These are phyloP conservation scores for Anthopleura sola DNA, from an alignment of 64 coral and sea anemone genomes.

Conservation along the genomic window DNA sequence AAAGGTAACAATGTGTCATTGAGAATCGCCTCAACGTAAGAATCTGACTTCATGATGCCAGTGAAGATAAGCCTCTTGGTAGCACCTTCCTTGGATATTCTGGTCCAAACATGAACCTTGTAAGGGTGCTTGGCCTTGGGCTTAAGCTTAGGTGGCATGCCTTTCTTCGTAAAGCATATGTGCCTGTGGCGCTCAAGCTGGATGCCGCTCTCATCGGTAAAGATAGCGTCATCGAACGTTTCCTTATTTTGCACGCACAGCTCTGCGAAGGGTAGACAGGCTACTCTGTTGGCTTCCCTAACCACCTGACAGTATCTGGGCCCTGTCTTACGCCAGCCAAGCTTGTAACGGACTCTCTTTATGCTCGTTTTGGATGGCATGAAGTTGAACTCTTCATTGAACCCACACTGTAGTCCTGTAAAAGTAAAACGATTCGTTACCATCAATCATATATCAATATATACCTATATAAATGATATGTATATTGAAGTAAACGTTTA, in stretches of 20 bases:
- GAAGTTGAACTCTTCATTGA: background rate
- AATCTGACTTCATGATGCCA: constrained; percentile 29
- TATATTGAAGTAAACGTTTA: background rate
- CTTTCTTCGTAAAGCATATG: background rate
- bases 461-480: background rate
- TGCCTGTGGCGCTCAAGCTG: background rate
- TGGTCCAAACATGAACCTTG: constrained; percentile 18
- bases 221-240: constrained; percentile 7
- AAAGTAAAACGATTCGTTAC: background rate
- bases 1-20: constrained; percentile 14
- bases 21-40: constrained; percentile 18
- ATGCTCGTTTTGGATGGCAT: background rate
- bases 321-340: constrained; percentile 22
- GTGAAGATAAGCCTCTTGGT: constrained; percentile 15
- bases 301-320: constrained; percentile 39
- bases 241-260: background rate
- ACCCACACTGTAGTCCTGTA: constrained; percentile 7
- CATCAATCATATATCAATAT: background rate
- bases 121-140: constrained; percentile 36
- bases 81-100: constrained; percentile 19
- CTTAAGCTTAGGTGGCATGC: constrained; percentile 8
- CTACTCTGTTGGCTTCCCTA: background rate
- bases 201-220: constrained; percentile 31
- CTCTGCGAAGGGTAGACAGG: background rate
- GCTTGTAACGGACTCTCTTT: constrained; percentile 2